These are phyloP conservation scores for Mantis religiosa DNA, from an alignment of 2,888 invertebrate genomes.

Conservation along the genomic window DNA sequence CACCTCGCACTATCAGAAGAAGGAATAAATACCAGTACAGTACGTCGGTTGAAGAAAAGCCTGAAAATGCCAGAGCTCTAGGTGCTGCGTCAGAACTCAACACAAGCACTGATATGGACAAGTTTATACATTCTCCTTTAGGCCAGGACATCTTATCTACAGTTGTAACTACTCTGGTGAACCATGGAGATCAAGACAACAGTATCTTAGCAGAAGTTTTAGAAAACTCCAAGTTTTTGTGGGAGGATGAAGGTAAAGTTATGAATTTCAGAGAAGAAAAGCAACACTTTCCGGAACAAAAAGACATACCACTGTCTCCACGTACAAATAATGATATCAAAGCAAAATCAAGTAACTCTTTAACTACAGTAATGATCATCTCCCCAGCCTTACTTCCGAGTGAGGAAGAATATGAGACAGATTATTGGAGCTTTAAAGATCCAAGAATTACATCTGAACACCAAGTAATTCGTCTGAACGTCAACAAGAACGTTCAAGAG, in stretches of 20 bases:
- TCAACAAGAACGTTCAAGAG: background rate
- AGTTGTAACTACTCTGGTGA: background rate
- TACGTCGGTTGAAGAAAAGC: background rate
- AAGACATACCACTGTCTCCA: background rate
- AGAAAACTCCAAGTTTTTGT: background rate
- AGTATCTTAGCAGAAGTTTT: background rate
- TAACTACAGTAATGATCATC: background rate
- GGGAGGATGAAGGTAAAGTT: background rate
- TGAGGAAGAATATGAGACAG: background rate
- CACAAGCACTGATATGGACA: background rate
- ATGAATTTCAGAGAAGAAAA: background rate
- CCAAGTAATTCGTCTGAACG: background rate
- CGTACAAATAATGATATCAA: background rate
- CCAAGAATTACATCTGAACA: background rate
- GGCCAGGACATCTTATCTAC: background rate
- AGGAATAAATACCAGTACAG: background rate
- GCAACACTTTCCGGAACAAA: background rate
- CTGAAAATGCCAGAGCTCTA: background rate
- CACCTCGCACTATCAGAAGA: background rate
- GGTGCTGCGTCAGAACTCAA: background rate
- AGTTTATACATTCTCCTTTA: background rate
- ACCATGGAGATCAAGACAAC: background rate
- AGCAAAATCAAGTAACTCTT: background rate
- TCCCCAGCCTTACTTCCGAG: background rate
- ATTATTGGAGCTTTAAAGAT: background rate